Evolutionary conservation across 1,140 invertebrate genomes (phyloP).

Genomic region (Antheraea mylitta): DNA sequence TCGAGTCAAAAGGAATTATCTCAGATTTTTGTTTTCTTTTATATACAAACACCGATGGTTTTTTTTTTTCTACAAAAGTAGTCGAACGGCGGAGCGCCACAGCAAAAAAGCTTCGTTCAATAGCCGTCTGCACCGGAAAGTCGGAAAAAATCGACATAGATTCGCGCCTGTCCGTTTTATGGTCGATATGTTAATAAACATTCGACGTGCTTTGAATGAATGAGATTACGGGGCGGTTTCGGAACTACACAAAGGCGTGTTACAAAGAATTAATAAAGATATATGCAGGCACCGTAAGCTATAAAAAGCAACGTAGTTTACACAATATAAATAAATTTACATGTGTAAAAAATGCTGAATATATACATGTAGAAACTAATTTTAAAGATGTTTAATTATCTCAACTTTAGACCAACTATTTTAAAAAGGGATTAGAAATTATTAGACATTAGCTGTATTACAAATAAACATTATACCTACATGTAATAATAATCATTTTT

Average conservation of each 20-base stretch:
- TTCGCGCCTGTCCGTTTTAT: slow-evolving; percentile 51
- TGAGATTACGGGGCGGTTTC: slow-evolving; percentile 31
- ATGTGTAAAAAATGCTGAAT: background rate
- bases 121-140: slow-evolving; percentile 44
- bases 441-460: too few relatives aligned
- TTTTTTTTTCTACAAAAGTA: slow-evolving; percentile 30
- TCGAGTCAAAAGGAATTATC: slow-evolving; percentile 10
- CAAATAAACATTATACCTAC: too few relatives aligned
- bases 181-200: slow-evolving; percentile 71
- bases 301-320: slow-evolving; percentile 3
- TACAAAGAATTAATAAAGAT: slow-evolving; percentile 29
- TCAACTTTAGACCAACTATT: too few relatives aligned
- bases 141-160: slow-evolving; percentile 52
- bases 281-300: slow-evolving; percentile 18
- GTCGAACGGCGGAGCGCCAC: slow-evolving; percentile 21
- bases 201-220: slow-evolving; percentile 39
- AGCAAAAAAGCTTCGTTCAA: slow-evolving; percentile 46
- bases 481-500: too few relatives aligned
- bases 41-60: slow-evolving; percentile 13
- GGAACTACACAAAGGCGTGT: slow-evolving; percentile 17
- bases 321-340: background rate
- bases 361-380: too few relatives aligned
- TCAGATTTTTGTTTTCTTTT: slow-evolving; percentile 35
- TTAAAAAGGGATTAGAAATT: too few relatives aligned
- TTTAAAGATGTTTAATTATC: too few relatives aligned